Percentiles rank a stretch among this genome's conserved stretches.
Conservation (phyloP, 1,140 invertebrate species). For the Drosophila asahinai region DNA sequence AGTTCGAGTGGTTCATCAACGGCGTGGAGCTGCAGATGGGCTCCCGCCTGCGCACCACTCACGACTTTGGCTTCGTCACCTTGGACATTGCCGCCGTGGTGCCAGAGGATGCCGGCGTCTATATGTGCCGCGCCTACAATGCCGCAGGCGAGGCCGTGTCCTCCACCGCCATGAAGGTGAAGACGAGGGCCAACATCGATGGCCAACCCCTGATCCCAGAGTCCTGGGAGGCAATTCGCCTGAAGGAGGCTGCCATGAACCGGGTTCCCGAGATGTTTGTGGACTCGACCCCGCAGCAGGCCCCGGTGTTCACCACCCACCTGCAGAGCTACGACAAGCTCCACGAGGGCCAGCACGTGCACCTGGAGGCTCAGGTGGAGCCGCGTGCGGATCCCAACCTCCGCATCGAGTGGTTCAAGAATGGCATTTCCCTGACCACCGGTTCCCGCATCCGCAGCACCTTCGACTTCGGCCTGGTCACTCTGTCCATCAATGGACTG, state of each 20-base stretch:
- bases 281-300: constrained; percentile 92
- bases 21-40: constrained; percentile 96
- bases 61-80: constrained; percentile 97
- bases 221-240: constrained; percentile 95
- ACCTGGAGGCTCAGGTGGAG: constrained; percentile 97
- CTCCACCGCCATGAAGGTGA: constrained; percentile 94
- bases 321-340: constrained; percentile 94
- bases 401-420: constrained; percentile 96
- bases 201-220: constrained; percentile 93
- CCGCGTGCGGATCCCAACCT: constrained; percentile 98
- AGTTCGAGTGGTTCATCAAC: constrained; percentile 98
- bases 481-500: constrained; percentile 94
- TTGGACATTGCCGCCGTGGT: constrained; percentile 95
- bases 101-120: constrained; percentile 95
- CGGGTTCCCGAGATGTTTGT: constrained; percentile 93
- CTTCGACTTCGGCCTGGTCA: constrained; percentile 97
- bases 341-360: constrained; percentile 95
- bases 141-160: constrained; percentile 95
- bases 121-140: constrained; percentile 97
- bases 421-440: constrained; percentile 93
- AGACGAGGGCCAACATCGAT: constrained; percentile 91
- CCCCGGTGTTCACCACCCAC: constrained; percentile 96
- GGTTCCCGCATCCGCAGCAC: constrained; percentile 94
- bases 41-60: constrained; percentile 94
- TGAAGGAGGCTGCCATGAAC: constrained; percentile 95